These are phyloP conservation scores for Mormyrus proboscirostris DNA, from an alignment of 2,797 vertebrate species.

Conservation along the genomic window DNA sequence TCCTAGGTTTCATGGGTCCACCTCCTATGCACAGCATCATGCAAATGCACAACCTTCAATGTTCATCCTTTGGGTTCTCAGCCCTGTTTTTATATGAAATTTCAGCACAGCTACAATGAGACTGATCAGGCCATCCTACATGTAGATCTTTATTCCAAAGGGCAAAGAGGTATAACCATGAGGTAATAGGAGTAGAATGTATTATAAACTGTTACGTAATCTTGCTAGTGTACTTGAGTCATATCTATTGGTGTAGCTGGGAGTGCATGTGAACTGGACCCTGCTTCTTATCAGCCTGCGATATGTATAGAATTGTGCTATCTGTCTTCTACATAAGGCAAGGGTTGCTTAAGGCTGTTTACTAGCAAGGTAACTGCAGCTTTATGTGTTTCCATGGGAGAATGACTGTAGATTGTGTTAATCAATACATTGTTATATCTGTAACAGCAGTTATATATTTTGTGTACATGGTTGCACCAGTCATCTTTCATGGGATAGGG, in stretches of 20 bases:
- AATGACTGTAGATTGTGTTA: background rate
- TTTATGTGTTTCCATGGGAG: background rate
- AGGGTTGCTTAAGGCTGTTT: background rate
- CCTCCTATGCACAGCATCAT: slow-evolving; percentile 52
- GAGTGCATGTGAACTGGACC: background rate
- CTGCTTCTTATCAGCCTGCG: background rate
- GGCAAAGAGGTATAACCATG: background rate
- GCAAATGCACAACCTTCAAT: background rate
- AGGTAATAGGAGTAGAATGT: background rate
- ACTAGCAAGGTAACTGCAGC: background rate
- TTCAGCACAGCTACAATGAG: background rate
- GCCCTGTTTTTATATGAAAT: background rate
- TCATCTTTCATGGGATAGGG: background rate
- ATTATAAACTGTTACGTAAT: background rate
- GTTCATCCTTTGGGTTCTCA: background rate
- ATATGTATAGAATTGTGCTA: background rate
- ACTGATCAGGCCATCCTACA: background rate
- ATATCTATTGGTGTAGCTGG: background rate
- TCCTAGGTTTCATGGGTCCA: slow-evolving; percentile 53
- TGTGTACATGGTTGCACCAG: background rate
- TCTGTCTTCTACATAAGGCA: background rate
- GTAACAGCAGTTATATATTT: background rate
- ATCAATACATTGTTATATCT: background rate
- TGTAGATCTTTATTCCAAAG: background rate
- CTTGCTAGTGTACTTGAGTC: background rate